These are phyloP conservation scores for Trogon melanurus DNA, from an alignment of 2,113 vertebrate species.

Conservation along the genomic window DNA sequence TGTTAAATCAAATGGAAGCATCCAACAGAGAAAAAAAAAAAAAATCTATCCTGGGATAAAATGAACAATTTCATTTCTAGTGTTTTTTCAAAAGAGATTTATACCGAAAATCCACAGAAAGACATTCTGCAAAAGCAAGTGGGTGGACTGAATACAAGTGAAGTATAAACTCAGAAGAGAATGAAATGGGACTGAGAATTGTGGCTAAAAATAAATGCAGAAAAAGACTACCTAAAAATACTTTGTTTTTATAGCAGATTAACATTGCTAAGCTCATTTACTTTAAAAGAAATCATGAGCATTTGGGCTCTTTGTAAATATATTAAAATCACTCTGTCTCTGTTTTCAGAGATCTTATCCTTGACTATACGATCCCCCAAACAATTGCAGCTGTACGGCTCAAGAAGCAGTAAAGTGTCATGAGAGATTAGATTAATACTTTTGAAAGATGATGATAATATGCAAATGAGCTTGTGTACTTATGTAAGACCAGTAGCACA, in stretches of 20 bases:
- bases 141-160: background rate
- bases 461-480: background rate
- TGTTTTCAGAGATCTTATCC: background rate
- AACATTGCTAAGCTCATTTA: background rate
- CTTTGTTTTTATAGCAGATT: background rate
- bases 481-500: background rate
- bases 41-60: constrained; percentile 36
- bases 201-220: background rate
- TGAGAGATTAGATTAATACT: background rate
- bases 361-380: background rate
- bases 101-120: constrained; percentile 20
- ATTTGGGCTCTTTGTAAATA: background rate
- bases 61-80: constrained; percentile 35
- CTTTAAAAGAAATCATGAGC: background rate
- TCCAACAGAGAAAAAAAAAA: constrained; percentile 3
- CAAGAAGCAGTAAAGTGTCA: background rate
- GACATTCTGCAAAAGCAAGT: background rate
- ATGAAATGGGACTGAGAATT: background rate
- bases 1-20: constrained; percentile 32
- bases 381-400: background rate
- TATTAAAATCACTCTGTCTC: background rate
- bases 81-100: constrained; percentile 11
- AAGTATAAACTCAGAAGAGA: background rate
- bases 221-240: background rate
- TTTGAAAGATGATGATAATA: no score